Conservation (phyloP, 2,797 vertebrate species). For the Megaceryle alcyon region DNA sequence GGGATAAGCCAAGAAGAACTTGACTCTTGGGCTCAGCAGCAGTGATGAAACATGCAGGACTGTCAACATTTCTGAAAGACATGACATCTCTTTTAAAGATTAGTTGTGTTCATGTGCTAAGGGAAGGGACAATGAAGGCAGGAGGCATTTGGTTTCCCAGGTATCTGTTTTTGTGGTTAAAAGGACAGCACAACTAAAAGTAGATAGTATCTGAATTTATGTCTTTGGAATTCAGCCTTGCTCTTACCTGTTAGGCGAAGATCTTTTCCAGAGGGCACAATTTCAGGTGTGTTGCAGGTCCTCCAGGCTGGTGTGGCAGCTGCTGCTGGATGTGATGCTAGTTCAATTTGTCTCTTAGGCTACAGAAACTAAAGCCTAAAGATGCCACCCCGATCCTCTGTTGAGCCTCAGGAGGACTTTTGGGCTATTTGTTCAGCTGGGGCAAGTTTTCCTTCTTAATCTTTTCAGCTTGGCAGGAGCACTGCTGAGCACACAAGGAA, state of each 20-base stretch:
- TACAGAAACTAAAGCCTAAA: conserved; percentile 25
- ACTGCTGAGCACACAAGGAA: conserved; percentile 69
- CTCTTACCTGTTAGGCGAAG: not conserved
- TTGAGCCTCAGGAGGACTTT: conserved; percentile 27
- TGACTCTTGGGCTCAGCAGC: not conserved
- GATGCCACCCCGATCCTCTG: not conserved
- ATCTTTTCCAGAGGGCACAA: not conserved
- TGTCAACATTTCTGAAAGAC: conserved; percentile 12
- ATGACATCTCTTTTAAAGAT: conserved; percentile 1
- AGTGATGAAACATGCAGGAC: not conserved
- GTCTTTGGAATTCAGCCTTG: not conserved
- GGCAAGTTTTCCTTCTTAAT: conserved; percentile 64
- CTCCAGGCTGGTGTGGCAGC: not conserved
- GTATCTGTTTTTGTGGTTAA: not conserved
- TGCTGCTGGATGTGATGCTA: not conserved
- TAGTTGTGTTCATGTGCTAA: not conserved
- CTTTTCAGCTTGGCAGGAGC: conserved; percentile 63
- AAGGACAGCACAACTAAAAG: not conserved
- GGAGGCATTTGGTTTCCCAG: not conserved
- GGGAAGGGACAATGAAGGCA: not conserved
- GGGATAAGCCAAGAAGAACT: conserved; percentile 24
- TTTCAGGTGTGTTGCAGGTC: conserved; percentile 4
- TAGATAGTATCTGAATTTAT: not conserved
- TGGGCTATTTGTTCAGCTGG: conserved; percentile 67
- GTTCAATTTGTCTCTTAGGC: conserved; percentile 9